Conservation (phyloP, 2,888 invertebrate species). For the Lottia scabra region DNA sequence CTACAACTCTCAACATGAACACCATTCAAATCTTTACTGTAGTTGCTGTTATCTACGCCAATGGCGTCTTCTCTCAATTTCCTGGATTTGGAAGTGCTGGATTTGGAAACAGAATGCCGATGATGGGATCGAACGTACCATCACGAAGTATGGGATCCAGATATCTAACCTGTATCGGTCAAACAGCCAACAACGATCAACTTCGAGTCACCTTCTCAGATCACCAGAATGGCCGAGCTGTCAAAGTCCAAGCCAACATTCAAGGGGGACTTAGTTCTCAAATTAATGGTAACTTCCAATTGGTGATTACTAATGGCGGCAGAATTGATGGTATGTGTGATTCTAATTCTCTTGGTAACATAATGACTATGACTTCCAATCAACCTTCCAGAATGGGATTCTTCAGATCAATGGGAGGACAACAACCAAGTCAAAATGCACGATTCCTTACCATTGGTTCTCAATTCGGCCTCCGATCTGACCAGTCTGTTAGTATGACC, state of each 20-base stretch:
- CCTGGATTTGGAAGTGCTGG: too few relatives aligned
- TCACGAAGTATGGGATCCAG: neutral
- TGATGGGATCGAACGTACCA: too few relatives aligned
- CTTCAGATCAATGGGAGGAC: neutral
- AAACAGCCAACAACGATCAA: constrained; percentile 6
- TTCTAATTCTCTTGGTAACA: neutral
- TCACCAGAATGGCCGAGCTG: neutral
- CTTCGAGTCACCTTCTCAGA: neutral
- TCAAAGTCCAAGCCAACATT: neutral
- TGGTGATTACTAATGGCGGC: neutral
- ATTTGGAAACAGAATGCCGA: too few relatives aligned
- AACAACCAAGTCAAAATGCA: neutral
- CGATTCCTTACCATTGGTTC: neutral
- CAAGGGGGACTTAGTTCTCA: neutral
- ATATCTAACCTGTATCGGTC: neutral
- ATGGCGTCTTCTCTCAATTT: too few relatives aligned
- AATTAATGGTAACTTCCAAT: neutral
- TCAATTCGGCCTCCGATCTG: neutral
- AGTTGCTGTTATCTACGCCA: too few relatives aligned
- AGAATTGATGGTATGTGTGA: neutral
- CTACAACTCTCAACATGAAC: too few relatives aligned
- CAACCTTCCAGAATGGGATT: neutral
- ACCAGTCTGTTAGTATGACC: neutral
- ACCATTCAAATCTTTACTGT: too few relatives aligned
- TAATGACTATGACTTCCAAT: neutral